phyloP scores from a whole-genome alignment of 1,140 invertebrate species.

The Drosophila tropicalis region DNA sequence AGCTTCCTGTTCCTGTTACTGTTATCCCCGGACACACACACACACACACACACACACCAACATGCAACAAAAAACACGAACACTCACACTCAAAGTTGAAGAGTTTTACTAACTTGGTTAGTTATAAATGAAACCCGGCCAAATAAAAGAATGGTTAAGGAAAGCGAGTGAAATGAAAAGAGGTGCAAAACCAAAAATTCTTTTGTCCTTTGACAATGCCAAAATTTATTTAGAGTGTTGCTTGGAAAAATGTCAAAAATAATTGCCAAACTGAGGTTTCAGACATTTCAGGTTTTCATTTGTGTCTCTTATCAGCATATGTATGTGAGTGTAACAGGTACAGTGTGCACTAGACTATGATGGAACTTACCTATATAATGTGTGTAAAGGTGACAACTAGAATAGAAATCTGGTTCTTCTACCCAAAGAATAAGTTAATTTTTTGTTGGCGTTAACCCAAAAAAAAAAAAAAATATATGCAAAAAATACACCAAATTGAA shows the following conservation, averaged over 20 bases:
- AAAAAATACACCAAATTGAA: neutral
- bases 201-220: conserved; percentile 1
- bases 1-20: conserved; percentile 2
- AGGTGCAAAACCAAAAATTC: neutral
- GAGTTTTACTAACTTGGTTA: conserved; percentile 1
- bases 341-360: neutral
- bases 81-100: neutral
- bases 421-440: neutral
- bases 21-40: conserved; percentile 17
- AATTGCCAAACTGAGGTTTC: too few species aligned
- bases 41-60: neutral
- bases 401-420: conserved; percentile 2
- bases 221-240: neutral
- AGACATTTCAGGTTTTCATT: too few species aligned
- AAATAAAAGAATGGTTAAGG: neutral
- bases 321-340: conserved; percentile 7
- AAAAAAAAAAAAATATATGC: neutral
- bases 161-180: neutral
- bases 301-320: neutral
- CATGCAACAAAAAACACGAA: neutral
- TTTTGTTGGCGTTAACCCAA: neutral
- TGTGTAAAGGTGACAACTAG: neutral
- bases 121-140: neutral
- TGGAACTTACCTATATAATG: neutral
- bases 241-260: neutral